Percentiles rank a stretch among this genome's conserved stretches.
Evolutionary conservation across 2,888 invertebrate genomes (phyloP).

Genomic region (Lasius fuliginosus): DNA sequence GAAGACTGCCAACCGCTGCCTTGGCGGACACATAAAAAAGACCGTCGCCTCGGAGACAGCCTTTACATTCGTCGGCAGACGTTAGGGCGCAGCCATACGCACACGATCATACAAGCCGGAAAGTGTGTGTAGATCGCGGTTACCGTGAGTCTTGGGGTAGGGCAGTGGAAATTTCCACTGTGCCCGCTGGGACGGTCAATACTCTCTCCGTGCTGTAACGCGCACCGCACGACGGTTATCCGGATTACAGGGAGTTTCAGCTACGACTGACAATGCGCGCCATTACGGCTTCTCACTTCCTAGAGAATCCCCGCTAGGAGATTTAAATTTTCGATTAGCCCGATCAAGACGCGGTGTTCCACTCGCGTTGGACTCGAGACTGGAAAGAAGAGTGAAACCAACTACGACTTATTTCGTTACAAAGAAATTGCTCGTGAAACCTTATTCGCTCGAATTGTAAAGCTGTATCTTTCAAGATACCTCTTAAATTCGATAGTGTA

Average conservation of each 20-base stretch:
- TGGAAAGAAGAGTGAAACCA: neutral
- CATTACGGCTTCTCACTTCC: slow-evolving; percentile 33
- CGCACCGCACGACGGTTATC: slow-evolving; percentile 72
- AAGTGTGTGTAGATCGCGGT: slow-evolving; percentile 68
- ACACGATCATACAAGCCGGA: slow-evolving; percentile 61
- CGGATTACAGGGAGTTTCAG: slow-evolving; percentile 76
- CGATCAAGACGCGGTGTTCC: neutral
- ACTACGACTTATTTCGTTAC: neutral
- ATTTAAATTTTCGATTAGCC: slow-evolving; percentile 25
- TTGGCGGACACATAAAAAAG: slow-evolving; percentile 48
- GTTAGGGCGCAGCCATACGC: slow-evolving; percentile 68
- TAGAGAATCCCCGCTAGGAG: slow-evolving; percentile 14
- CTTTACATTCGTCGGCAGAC: slow-evolving; percentile 68
- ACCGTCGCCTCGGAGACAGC: slow-evolving; percentile 53
- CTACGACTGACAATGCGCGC: slow-evolving; percentile 37
- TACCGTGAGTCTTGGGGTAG: slow-evolving; percentile 82
- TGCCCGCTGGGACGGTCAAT: slow-evolving; percentile 85
- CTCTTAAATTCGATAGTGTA: neutral
- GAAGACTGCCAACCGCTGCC: slow-evolving; percentile 35
- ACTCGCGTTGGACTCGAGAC: neutral
- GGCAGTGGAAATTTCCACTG: slow-evolving; percentile 86
- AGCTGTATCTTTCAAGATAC: neutral
- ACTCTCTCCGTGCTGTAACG: slow-evolving; percentile 82
- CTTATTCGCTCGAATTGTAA: neutral
- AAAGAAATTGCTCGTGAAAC: slow-evolving; percentile 11